A percentile compares a stretch with the other conserved stretches of the same genome.
Conservation (phyloP, 2,113 vertebrate genomes). For the Loxodonta africana region DNA sequence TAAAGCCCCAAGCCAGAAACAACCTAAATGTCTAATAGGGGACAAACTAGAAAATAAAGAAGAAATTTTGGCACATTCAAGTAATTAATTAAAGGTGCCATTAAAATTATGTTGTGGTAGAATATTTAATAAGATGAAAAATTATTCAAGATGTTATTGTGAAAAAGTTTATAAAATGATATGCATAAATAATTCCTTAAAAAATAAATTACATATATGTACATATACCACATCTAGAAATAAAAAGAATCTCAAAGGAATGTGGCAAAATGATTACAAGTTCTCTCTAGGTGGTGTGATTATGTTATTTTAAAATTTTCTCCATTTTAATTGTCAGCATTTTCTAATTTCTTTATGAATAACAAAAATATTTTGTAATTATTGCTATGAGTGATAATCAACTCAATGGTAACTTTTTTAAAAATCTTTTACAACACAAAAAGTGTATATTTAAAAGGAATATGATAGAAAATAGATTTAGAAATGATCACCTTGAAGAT, state of each 20-base stretch:
- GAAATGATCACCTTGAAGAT: neutral
- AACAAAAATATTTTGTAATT: neutral
- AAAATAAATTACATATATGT: neutral
- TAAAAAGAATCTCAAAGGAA: neutral
- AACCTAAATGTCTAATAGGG: neutral
- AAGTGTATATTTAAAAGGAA: neutral
- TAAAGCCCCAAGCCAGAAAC: neutral
- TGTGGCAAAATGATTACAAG: neutral
- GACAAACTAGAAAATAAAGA: neutral
- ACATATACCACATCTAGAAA: neutral
- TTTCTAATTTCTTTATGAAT: neutral
- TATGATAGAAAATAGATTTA: neutral
- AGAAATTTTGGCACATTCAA: neutral
- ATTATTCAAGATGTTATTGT: neutral
- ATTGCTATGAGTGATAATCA: no score
- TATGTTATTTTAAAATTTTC: neutral
- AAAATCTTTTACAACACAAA: neutral
- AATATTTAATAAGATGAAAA: neutral
- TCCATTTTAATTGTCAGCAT: neutral
- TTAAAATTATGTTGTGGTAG: slow-evolving; percentile 6
- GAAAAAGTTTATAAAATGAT: slow-evolving; percentile 26
- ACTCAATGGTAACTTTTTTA: no score
- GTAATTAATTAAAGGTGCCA: neutral
- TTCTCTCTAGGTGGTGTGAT: neutral
- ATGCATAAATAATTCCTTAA: neutral